Conservation (phyloP, 2,113 vertebrate species). For the Smithornis capensis region DNA sequence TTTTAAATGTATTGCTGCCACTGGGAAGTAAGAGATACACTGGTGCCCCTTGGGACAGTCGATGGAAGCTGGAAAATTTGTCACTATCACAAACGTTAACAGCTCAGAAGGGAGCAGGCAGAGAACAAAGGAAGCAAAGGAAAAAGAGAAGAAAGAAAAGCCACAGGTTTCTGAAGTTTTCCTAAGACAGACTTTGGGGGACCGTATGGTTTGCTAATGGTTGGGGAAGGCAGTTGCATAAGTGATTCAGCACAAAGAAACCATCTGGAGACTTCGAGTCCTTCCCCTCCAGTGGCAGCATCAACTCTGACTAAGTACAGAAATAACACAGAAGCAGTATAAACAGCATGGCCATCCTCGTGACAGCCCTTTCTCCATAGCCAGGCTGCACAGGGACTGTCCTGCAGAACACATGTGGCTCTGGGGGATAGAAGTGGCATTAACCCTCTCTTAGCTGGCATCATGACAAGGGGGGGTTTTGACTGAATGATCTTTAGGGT, state of each 20-base stretch:
- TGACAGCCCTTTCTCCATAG: neutral
- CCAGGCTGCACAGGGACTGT: neutral
- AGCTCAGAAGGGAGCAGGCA: neutral
- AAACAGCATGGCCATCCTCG: neutral
- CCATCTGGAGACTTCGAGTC: neutral
- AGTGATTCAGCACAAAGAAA: neutral
- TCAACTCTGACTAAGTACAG: neutral
- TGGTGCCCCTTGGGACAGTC: neutral
- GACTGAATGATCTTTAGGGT: neutral
- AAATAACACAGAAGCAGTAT: neutral
- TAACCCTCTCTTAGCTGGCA: neutral
- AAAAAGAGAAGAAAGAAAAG: neutral
- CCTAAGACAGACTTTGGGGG: neutral
- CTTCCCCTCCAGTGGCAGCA: neutral
- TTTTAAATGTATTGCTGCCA: neutral
- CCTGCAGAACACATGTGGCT: neutral
- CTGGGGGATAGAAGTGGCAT: neutral
- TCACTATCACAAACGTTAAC: accelerated
- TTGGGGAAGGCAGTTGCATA: neutral
- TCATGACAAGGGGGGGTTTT: neutral
- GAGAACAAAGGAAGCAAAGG: neutral
- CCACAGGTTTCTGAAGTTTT: neutral
- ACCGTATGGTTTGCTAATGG: accelerated
- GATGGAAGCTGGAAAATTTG: neutral
- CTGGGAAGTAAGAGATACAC: neutral